Evolutionary conservation across 2,113 vertebrate genomes (phyloP), one percentile per base, ranked within the genome.

Genomic region (Gavia stellata): DNA sequence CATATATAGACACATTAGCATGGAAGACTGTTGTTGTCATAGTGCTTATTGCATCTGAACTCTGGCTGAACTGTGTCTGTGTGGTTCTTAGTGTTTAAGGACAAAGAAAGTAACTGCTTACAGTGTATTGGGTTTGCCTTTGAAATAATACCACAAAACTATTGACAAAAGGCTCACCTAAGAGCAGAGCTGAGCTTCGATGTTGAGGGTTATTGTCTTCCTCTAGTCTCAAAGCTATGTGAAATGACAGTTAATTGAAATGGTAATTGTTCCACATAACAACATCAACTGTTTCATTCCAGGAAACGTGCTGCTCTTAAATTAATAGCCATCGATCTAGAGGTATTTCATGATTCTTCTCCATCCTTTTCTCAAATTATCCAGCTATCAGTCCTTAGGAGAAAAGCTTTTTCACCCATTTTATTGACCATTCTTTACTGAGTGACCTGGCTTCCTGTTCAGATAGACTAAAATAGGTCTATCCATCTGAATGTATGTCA

Each of bases 221-320:
- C 75, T 89, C 45, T 34, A 95, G 90, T 97, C 97, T 89, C 97
- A 96, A 91, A 97, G 98, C 97, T 94, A 73, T 96, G 89, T 97
- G 97, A 97, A 97, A 97, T 97, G 97, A 96, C 97, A 97, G 92
- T 96, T 98, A 98, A 98, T 98, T 98, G 98, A 98, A 98, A 97
- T 97, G 95, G 97, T 98, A 98, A 98, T 98, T 97, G 97, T 96
- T 91, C 96, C 81, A 96, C 93, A 96, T 94, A 97, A 94, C 97
- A 98, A 97, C 94, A 97, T 94, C 92, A 97, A 96, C 92, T 94
- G 89, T 97, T 98, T 97, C 96, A 97, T 97, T 97, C 97, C 94
- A 96, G 97, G 96, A 95, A 98, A 97, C 97, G 95, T 97, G 96
- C 92, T 94, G 56, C 97, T 98, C 97, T 98, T 97, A 98, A 98